A percentile compares a stretch with the other conserved stretches of the same genome.
Conservation (phyloP, 2,888 invertebrate species). For the Leucania comma region DNA sequence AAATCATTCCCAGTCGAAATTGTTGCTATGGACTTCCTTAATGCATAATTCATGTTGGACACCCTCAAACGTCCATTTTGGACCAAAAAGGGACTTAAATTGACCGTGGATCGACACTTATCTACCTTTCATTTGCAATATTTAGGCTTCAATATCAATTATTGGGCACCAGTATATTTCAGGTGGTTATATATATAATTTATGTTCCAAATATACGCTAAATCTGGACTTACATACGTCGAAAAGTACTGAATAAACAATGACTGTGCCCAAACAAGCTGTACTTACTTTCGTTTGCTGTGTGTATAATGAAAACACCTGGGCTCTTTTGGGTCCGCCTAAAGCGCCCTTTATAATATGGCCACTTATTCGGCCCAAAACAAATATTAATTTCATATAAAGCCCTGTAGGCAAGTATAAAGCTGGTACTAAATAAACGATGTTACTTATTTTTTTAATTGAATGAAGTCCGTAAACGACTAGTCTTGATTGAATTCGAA, state of each 20-base stretch:
- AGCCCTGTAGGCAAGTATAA: slow-evolving; percentile 24
- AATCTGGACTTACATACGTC: slow-evolving; percentile 64
- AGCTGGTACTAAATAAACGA: slow-evolving; percentile 28
- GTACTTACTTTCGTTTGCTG: slow-evolving; percentile 72
- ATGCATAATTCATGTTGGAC: slow-evolving; percentile 86
- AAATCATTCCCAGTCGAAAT: slow-evolving; percentile 69
- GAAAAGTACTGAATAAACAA: slow-evolving; percentile 74
- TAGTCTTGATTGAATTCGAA: slow-evolving; percentile 16
- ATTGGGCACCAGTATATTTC: slow-evolving; percentile 57
- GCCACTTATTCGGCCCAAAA: slow-evolving; percentile 53
- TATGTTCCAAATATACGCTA: slow-evolving; percentile 59
- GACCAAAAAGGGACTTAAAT: slow-evolving; percentile 80
- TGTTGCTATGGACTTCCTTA: slow-evolving; percentile 73
- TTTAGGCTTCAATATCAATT: slow-evolving; percentile 77
- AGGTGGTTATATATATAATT: slow-evolving; percentile 31
- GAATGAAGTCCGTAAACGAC: slow-evolving; percentile 7
- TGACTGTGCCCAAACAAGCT: slow-evolving; percentile 75
- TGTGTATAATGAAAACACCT: slow-evolving; percentile 76
- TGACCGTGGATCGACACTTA: slow-evolving; percentile 80
- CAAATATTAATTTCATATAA: slow-evolving; percentile 49
- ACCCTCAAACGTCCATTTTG: slow-evolving; percentile 76
- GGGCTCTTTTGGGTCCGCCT: slow-evolving; percentile 64
- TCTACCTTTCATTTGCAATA: slow-evolving; percentile 76
- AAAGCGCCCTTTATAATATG: slow-evolving; percentile 63
- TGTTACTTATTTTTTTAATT: slow-evolving; percentile 36